phyloP scores from a whole-genome alignment of 2,113 vertebrate species.

The Sebastes schlegelii region DNA sequence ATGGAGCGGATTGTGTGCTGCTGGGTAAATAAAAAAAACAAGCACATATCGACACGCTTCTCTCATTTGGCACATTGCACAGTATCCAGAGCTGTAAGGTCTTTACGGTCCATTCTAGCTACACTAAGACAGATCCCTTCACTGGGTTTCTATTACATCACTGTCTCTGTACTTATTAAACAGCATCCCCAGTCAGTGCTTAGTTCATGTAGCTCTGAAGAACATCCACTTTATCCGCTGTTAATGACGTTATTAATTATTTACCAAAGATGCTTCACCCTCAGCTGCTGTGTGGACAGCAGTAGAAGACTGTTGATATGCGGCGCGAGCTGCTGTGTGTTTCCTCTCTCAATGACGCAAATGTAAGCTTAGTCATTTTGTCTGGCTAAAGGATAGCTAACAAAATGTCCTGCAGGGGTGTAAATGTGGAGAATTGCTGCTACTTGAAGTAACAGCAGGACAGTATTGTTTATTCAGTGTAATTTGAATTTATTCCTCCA shows the following conservation, averaged over 20 bases:
- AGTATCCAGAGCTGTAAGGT: neutral
- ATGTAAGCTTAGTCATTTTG: conserved; percentile 1
- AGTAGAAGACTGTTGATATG: neutral
- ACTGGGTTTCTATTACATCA: neutral
- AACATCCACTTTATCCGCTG: conserved; percentile 6
- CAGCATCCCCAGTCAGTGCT: neutral
- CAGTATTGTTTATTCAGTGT: conserved; percentile 27
- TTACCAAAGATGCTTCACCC: neutral
- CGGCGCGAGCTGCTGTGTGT: neutral
- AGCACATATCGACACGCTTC: neutral
- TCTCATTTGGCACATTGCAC: neutral
- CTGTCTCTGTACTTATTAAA: conserved; percentile 6
- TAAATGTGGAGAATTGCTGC: conserved; percentile 24
- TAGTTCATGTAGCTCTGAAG: neutral
- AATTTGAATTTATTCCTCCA: conserved; percentile 11
- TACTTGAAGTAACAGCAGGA: conserved; percentile 13
- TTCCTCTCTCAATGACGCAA: neutral
- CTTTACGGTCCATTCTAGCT: neutral
- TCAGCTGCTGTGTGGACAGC: neutral
- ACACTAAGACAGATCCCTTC: neutral
- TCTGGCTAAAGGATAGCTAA: conserved; percentile 11
- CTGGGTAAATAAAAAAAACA: neutral
- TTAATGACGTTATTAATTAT: conserved; percentile 11
- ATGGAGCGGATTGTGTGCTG: neutral
- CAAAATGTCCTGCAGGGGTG: conserved; percentile 31